Conservation (phyloP, 2,113 vertebrate species). For the Manacus vitellinus region DNA sequence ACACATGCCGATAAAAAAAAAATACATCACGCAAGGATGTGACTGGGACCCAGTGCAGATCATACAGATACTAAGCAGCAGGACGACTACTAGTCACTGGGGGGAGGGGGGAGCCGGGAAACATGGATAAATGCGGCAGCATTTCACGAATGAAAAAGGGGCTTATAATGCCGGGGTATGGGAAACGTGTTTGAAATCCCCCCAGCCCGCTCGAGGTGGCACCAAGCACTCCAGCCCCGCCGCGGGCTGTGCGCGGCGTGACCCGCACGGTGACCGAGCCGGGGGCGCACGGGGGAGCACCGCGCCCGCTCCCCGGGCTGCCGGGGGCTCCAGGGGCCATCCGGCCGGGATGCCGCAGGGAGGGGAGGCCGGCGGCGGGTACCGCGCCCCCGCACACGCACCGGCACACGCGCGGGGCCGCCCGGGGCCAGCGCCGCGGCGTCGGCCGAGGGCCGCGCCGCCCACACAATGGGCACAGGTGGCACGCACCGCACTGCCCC, state of each 20-base stretch:
- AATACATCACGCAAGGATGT: background rate
- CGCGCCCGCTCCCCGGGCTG: background rate
- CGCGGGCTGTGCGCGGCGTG: background rate
- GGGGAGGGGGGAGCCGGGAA: background rate
- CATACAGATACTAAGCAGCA: accelerated
- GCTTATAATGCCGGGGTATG: background rate
- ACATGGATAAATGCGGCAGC: background rate
- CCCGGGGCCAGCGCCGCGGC: background rate
- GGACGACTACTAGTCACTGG: background rate
- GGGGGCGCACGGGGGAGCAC: background rate
- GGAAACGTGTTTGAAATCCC: background rate
- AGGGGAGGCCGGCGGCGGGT: background rate
- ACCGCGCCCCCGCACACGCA: background rate
- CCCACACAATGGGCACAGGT: constrained; percentile 42
- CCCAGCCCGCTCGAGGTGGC: background rate
- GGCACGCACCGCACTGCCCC: background rate
- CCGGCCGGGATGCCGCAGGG: background rate
- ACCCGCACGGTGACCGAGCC: background rate
- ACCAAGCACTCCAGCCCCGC: background rate
- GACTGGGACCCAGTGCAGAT: background rate
- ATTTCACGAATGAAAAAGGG: background rate
- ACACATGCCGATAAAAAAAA: background rate
- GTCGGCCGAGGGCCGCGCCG: background rate
- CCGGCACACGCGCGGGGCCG: background rate
- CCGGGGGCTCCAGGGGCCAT: background rate